Evolutionary conservation across 2,888 invertebrate genomes (phyloP).

Genomic region (Thereva nobilitata): DNA sequence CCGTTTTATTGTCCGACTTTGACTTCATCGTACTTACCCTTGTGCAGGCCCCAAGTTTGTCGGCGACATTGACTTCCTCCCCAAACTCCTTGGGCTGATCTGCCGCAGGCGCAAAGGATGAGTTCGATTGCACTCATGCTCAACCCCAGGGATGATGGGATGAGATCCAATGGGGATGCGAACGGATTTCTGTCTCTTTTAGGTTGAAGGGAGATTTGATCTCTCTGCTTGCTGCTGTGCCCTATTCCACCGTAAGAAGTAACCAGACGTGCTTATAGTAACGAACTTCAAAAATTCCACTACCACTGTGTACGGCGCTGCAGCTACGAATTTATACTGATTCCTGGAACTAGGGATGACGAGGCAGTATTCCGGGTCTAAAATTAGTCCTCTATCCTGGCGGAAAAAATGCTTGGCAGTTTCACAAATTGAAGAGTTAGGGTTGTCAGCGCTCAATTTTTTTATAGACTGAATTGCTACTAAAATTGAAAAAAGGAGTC

Average conservation of each 20-base stretch:
- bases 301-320: too few species aligned
- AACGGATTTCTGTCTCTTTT: constrained; percentile 1
- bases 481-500: too few species aligned
- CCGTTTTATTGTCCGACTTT: constrained; percentile 19
- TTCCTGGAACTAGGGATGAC: too few species aligned
- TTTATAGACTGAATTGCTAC: too few species aligned
- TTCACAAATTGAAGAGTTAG: too few species aligned
- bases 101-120: constrained; percentile 33
- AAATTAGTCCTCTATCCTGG: too few species aligned
- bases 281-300: not conserved
- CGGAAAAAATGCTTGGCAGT: too few species aligned
- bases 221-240: not conserved
- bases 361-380: too few species aligned
- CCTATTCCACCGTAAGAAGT: too few species aligned
- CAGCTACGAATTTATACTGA: too few species aligned
- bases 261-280: constrained; percentile 13
- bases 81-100: constrained; percentile 16
- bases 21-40: constrained; percentile 8
- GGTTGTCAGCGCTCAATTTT: too few species aligned
- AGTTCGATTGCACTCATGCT: constrained; percentile 28
- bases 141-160: constrained; percentile 4
- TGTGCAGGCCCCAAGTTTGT: not conserved
- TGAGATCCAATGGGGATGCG: not conserved
- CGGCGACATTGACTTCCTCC: constrained; percentile 1
- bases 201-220: not conserved